Evolutionary conservation across 2,888 invertebrate species (phyloP), one percentile per base, ranked within the genome.

Genomic region (Tinea pellionella): DNA sequence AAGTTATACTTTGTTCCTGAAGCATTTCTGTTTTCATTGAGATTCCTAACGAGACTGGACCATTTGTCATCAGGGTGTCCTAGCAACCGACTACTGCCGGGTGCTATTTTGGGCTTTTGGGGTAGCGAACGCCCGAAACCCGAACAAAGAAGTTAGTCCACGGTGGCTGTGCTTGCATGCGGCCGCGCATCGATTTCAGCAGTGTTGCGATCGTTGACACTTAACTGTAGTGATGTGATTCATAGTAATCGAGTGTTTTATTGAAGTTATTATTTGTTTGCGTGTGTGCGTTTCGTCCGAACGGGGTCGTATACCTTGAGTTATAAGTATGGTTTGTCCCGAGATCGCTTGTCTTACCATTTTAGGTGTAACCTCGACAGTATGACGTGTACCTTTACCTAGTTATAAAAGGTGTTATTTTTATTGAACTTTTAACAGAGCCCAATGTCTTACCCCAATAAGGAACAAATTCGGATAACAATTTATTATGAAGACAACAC

Each of bases 401-500:
- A 83, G 77, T 82, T 84, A 77, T 67, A 67, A 59, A 59, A 24
- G 73, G 70, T 78, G 70, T 78, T 77, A 78, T 77, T 37, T 37
- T 37, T 37, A 37, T 37, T 9, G 37, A 12, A 37, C n/a, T n/a
- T n/a, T n/a, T n/a, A n/a, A n/a, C n/a, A 37, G 9, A 37, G 37
- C 65, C 90, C 90, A 41, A 92, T 92, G 92, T 92, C 92, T 65
- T 90, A 53, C 24, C 53, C 53, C 11, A 53, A 4, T 8, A 53
- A 53, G 24, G 53, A 19, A 63, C 89, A 92, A 72, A 91, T 92
- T 73, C 87, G 92, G 66, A 91, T 92, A 67, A 92, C 92, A 12
- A 90, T 92, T 67, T 91, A 89, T 77, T 90, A 91, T 75, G 90
- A 90, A 68, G 88, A 91, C 24, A 53, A 53, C 70, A 89, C 89